Percentiles rank a stretch among this genome's conserved stretches.
Conservation (phyloP, 2,888 invertebrate genomes). For the Odontothrips loti region DNA sequence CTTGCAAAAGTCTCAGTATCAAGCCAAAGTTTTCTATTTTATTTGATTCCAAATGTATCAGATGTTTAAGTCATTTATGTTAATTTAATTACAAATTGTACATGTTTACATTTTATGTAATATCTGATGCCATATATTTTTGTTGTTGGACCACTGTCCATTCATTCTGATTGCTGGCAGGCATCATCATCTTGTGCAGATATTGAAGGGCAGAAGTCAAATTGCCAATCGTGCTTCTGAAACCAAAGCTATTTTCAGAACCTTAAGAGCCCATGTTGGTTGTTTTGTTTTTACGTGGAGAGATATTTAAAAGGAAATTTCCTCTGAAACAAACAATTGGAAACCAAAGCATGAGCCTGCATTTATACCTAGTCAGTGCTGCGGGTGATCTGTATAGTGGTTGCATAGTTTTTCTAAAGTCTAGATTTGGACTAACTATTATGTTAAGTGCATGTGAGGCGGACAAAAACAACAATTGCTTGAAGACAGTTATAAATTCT, state of each 20-base stretch:
- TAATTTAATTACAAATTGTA: conserved; percentile 15
- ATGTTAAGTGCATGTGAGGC: background rate
- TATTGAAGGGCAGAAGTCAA: background rate
- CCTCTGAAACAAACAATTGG: background rate
- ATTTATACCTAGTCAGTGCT: conserved; percentile 25
- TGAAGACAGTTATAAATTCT: background rate
- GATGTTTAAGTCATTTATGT: conserved; percentile 8
- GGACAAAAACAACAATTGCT: background rate
- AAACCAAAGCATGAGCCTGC: conserved; percentile 14
- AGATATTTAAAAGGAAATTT: background rate
- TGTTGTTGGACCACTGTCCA: background rate
- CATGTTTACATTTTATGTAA: background rate
- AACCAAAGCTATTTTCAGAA: background rate
- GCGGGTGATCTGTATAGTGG: conserved; percentile 10
- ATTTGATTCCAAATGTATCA: background rate
- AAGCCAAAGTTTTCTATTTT: conserved; percentile 21
- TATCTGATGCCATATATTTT: background rate
- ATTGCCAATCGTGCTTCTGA: background rate
- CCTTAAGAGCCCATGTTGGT: background rate
- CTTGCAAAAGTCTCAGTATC: conserved; percentile 32
- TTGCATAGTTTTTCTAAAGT: background rate
- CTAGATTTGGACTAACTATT: background rate
- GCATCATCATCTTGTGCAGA: background rate
- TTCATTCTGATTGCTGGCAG: conserved; percentile 2
- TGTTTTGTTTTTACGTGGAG: conserved; percentile 1